These are phyloP conservation scores for Drosophila affinis DNA, from an alignment of 2,888 invertebrate species.

Conservation along the genomic window DNA sequence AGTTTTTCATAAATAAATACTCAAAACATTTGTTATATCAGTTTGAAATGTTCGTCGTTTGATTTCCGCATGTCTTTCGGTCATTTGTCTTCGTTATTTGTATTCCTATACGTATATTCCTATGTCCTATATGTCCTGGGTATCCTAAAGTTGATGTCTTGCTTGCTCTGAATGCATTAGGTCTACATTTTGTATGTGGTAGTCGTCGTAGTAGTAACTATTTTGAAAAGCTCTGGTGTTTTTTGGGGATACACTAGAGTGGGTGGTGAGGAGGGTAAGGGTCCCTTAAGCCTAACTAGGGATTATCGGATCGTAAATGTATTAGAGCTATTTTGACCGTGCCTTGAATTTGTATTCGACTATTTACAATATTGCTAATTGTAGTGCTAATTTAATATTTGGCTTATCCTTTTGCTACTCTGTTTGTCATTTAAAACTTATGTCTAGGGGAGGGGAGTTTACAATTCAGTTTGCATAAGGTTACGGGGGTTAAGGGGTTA, in stretches of 20 bases:
- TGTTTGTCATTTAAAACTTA: slow-evolving; percentile 57
- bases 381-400: slow-evolving; percentile 62
- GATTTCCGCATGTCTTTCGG: slow-evolving; percentile 4
- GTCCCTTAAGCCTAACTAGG: slow-evolving; percentile 60
- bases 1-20: slow-evolving; percentile 45
- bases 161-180: slow-evolving; percentile 24
- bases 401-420: slow-evolving; percentile 63
- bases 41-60: slow-evolving; percentile 38
- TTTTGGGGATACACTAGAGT: slow-evolving; percentile 45
- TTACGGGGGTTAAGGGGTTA: background rate
- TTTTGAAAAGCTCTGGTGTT: slow-evolving; percentile 32
- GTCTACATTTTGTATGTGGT: slow-evolving; percentile 21
- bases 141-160: slow-evolving; percentile 38
- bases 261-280: slow-evolving; percentile 15
- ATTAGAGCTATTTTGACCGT: slow-evolving; percentile 72
- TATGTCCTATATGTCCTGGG: slow-evolving; percentile 22
- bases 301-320: slow-evolving; percentile 39
- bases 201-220: slow-evolving; percentile 46
- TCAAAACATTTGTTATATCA: slow-evolving; percentile 47
- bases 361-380: slow-evolving; percentile 60
- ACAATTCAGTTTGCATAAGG: slow-evolving; percentile 10
- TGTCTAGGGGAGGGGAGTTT: slow-evolving; percentile 8
- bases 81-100: slow-evolving; percentile 39
- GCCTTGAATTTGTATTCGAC: slow-evolving; percentile 53
- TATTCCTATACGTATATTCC: slow-evolving; percentile 2